Evolutionary conservation across 1,140 invertebrate species (phyloP), one percentile per base, ranked within the genome.

Genomic region (Drosophila albomicans): DNA sequence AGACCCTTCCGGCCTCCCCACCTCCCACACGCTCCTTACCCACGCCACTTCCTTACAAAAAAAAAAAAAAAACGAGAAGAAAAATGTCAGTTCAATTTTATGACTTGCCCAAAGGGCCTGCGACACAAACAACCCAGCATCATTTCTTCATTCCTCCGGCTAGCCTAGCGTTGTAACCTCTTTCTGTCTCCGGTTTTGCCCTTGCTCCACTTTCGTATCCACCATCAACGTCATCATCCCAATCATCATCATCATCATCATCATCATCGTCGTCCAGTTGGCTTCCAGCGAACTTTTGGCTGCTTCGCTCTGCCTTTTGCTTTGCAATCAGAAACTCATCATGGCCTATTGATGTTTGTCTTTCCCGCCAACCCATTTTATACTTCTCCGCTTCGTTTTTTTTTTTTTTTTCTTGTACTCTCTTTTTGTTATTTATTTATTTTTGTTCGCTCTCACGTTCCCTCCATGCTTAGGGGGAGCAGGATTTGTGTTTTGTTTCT

Each of bases 291-390:
- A 67, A 20, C 54, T 76, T 63, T 74, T 72, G 61, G 57, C 4
- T 8, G 35, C 28, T 45, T 11, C 32, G 13, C 13, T 57, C 57
- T 69, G 63, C 61, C 64, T 78, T 81, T 75, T 81, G 78, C 58
- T 85, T 89, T 78, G 78, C 85, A 89, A 89, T 89, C 85, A 89
- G 85, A 89, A 89, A 89, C 81, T 89, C 85, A 89, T 89, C 85
- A 89, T 89, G 81, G 85, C 85, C 85, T 89, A 89, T 89, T 89
- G 85, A 89, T 89, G 85, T 81, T 89, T 85, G 82, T 77, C 72
- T 82, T 38, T 10, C 35, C 8, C 49, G n/a, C 35, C 61, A 15
- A 38, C 30, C 20, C 11, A 62, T 45, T 49, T 61, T 51, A 6
- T 75, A 25, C 8, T 41, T 35, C 10, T 32, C 0, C 38, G 71